Base-by-base conservation (phyloP, 2,888 invertebrate species). In the Sarcophaga rosellei region DNA sequence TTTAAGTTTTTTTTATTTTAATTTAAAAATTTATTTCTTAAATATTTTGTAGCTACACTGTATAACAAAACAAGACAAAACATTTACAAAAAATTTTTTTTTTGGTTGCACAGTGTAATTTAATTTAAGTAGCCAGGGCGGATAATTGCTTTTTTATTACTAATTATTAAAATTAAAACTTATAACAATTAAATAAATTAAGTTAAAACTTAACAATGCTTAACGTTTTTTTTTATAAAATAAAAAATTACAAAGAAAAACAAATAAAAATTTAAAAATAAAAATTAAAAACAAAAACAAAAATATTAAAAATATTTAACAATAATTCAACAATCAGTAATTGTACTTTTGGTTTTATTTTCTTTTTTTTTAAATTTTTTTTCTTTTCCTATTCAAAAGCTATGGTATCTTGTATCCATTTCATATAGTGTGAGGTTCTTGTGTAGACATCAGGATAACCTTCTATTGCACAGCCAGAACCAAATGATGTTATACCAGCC, bases 371-470 rank as follows among this genome's bases (percentile, higher is more conserved):
- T 6, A 20, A 59, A 21, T 70, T 61, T 53, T 47, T 70, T 72
- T 63, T 53, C 72, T 65, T 59, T 62, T 59, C 15, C 88, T 87
- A 91, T 74, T 92, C 91, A 86, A 90, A 90, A 86, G 91, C 90
- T 82, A 93, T 93, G 11, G 92, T 93, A 86, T 93, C 93, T 83
- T 91, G 91, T 84, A 98, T 97, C 98, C 98, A 98, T 44, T 96
- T 95, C 70, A 97, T 94, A 91, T 98, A 98, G 91, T 96, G 96
- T 0, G 96, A 96, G 11, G 97, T 95, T 90, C 96, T 95, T 0
- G 97, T 97, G 91, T 97, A 98, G 1, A 98, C 97, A 90, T 98
- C 98, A 0, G 98, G 98, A 86, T 96, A 97, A 0, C 98, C 98
- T 23, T 97, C 96, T 85, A 97, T 95, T 0, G 98, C 98, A 92